Evolutionary conservation across 2,888 invertebrate species (phyloP).

Genomic region (Oscheius sp.): DNA sequence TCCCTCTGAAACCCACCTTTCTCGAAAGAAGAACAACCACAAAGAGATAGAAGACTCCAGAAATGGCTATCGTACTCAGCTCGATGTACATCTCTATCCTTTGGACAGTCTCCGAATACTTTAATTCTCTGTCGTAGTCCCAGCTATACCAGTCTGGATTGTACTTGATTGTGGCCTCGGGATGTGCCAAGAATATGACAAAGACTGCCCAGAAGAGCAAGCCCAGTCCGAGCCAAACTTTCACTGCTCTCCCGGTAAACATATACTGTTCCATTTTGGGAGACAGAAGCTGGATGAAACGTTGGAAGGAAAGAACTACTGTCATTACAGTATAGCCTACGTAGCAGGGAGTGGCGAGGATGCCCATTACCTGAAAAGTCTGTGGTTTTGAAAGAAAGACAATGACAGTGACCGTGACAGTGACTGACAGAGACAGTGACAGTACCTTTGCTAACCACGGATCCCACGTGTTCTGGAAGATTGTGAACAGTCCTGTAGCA

Average conservation of each 20-base stretch:
- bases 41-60: constrained; percentile 58
- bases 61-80: constrained; percentile 61
- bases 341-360: constrained; percentile 64
- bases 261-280: constrained; percentile 48
- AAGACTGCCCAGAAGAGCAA: constrained; percentile 46
- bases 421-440: not conserved
- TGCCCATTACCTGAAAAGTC: constrained; percentile 51
- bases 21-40: constrained; percentile 55
- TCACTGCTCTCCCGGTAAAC: constrained; percentile 46
- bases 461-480: constrained; percentile 52
- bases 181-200: constrained; percentile 6
- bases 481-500: constrained; percentile 63
- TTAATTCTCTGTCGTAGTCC: constrained; percentile 58
- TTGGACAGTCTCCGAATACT: constrained; percentile 52
- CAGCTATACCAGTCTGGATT: constrained; percentile 49
- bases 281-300: constrained; percentile 56
- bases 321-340: constrained; percentile 65
- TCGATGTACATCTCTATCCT: constrained; percentile 62
- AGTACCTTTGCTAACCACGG: constrained; percentile 55
- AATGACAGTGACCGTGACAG: not conserved
- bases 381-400: not conserved
- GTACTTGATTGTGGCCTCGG: constrained; percentile 13
- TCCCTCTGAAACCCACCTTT: constrained; percentile 42
- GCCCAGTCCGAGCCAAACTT: constrained; percentile 57
- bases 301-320: constrained; percentile 59